A percentile compares a stretch with the other conserved stretches of the same genome.
phyloP scores from a whole-genome alignment of 2,113 vertebrate species.

The Helogale parvula region DNA sequence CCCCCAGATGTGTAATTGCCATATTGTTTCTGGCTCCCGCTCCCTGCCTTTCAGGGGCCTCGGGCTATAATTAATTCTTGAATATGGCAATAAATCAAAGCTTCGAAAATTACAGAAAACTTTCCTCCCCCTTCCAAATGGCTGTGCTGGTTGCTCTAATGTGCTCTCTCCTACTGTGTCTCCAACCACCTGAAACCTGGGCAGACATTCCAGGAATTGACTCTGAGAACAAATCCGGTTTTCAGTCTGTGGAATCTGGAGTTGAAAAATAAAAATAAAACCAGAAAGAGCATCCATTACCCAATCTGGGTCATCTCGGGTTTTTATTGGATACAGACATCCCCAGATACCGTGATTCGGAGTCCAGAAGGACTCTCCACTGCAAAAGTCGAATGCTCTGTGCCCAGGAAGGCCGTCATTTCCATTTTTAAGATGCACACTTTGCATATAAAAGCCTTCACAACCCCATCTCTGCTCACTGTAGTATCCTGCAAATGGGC shows the following conservation, averaged over 20 bases:
- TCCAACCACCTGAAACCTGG: background rate
- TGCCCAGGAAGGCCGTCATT: background rate
- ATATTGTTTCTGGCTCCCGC: background rate
- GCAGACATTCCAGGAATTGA: background rate
- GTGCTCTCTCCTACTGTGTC: too few species aligned
- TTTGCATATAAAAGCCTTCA: background rate
- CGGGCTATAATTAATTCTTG: slow-evolving; percentile 72
- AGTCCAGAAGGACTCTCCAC: background rate
- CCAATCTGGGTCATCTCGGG: background rate
- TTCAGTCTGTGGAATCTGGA: background rate
- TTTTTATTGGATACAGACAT: background rate
- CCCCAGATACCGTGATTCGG: fast-evolving
- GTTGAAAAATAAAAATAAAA: background rate
- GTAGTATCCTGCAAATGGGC: background rate
- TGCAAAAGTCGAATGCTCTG: fast-evolving
- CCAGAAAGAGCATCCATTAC: background rate
- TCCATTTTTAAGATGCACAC: background rate
- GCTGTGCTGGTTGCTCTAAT: background rate
- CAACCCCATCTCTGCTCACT: background rate
- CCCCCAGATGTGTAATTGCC: slow-evolving; percentile 29
- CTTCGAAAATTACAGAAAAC: slow-evolving; percentile 42
- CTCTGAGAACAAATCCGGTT: background rate
- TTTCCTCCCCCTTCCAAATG: background rate
- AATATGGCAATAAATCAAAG: slow-evolving; percentile 78
- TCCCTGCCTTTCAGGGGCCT: slow-evolving; percentile 56